Percentiles rank a stretch among this genome's conserved stretches.
Conservation (phyloP, 2,888 invertebrate species). For the Silvanus unidentatus region DNA sequence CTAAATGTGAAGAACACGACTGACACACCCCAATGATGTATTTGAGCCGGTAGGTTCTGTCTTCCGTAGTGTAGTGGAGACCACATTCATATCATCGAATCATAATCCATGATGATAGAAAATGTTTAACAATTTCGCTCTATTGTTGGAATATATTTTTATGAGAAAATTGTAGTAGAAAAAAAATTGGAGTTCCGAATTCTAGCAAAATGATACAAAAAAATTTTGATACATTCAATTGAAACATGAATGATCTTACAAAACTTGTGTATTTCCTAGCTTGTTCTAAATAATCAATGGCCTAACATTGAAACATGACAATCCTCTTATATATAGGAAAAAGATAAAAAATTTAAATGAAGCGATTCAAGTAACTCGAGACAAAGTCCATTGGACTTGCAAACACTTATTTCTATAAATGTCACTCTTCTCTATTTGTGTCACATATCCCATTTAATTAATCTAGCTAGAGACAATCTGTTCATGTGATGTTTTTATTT, state of each 20-base stretch:
- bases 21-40: slow-evolving; percentile 13
- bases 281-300: slow-evolving; percentile 44
- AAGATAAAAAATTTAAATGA: slow-evolving; percentile 13
- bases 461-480: slow-evolving; percentile 45
- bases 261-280: slow-evolving; percentile 31
- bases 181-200: slow-evolving; percentile 16
- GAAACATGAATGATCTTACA: neutral
- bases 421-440: slow-evolving; percentile 29
- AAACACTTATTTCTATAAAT: slow-evolving; percentile 28
- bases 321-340: slow-evolving; percentile 36
- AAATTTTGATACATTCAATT: slow-evolving; percentile 11
- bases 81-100: no score
- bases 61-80: slow-evolving; percentile 25
- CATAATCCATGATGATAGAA: no score
- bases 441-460: slow-evolving; percentile 34
- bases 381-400: slow-evolving; percentile 3
- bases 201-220: slow-evolving; percentile 29
- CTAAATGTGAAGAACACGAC: slow-evolving; percentile 12
- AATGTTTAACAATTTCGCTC: no score
- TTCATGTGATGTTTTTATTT: slow-evolving; percentile 37
- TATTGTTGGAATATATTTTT: slow-evolving; percentile 22
- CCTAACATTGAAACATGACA: slow-evolving; percentile 47
- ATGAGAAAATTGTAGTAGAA: slow-evolving; percentile 18
- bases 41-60: slow-evolving; percentile 26
- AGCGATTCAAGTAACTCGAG: neutral